Evolutionary conservation across 2,113 vertebrate species (phyloP).

Genomic region (Varanus komodoensis): DNA sequence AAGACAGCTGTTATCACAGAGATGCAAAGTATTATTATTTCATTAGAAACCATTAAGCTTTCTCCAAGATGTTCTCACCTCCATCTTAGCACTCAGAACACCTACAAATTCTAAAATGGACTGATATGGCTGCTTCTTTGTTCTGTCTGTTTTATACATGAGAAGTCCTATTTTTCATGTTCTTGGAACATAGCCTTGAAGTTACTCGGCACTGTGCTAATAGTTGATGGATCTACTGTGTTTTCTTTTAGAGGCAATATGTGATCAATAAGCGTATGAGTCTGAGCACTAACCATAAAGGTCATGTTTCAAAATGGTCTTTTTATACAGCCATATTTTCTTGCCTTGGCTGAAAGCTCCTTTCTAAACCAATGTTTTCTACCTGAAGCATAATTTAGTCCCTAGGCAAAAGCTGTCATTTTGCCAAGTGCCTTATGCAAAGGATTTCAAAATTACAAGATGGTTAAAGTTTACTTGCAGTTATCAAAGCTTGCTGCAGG

Average conservation of each 20-base stretch:
- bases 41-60: constrained; percentile 13
- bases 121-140: constrained; percentile 18
- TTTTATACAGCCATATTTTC: constrained; percentile 48
- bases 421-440: constrained; percentile 42
- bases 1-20: constrained; percentile 29
- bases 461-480: constrained; percentile 23
- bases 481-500: constrained; percentile 12
- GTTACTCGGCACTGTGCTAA: constrained; percentile 11
- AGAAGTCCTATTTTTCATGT: neutral
- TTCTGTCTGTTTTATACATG: constrained; percentile 34
- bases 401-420: constrained; percentile 53
- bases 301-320: constrained; percentile 23
- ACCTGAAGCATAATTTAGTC: constrained; percentile 52
- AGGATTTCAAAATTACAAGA: constrained; percentile 28
- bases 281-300: neutral
- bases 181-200: neutral
- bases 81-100: neutral
- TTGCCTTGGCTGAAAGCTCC: constrained; percentile 45
- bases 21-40: constrained; percentile 8
- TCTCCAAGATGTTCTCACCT: constrained; percentile 42
- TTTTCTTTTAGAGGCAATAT: constrained; percentile 1
- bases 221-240: neutral
- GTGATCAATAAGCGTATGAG: neutral
- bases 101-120: constrained; percentile 27
- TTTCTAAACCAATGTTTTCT: constrained; percentile 34